These are phyloP conservation scores for Ostrea denselamellosa DNA, from an alignment of 1,140 invertebrate species.

Conservation along the genomic window DNA sequence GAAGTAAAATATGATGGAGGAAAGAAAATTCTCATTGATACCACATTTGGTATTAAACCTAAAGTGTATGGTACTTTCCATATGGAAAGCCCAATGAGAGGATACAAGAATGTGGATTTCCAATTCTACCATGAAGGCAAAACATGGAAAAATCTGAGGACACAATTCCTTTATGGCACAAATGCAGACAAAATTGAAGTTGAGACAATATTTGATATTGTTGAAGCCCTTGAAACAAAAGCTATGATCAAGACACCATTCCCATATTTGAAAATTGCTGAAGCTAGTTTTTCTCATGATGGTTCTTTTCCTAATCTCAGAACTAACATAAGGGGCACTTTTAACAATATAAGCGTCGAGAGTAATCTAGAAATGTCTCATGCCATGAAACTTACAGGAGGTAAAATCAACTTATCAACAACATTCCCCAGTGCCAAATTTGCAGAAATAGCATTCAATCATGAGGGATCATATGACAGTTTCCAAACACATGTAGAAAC, in stretches of 20 bases:
- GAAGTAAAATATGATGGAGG: slow-evolving; percentile 49
- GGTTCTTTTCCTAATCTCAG: slow-evolving; percentile 39
- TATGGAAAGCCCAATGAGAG: slow-evolving; percentile 59
- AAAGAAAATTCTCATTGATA: slow-evolving; percentile 52
- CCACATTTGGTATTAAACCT: slow-evolving; percentile 50
- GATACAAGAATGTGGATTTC: slow-evolving; percentile 60
- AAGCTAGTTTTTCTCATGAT: slow-evolving; percentile 51
- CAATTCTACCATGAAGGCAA: slow-evolving; percentile 57
- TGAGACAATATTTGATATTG: slow-evolving; percentile 53
- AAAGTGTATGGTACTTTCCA: slow-evolving; percentile 54
- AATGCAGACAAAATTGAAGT: slow-evolving; percentile 60
- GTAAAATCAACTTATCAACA: slow-evolving; percentile 45
- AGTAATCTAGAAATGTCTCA: slow-evolving; percentile 42
- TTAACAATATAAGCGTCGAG: slow-evolving; percentile 43
- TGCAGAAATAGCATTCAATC: slow-evolving; percentile 48
- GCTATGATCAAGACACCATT: slow-evolving; percentile 53
- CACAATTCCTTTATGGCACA: slow-evolving; percentile 59
- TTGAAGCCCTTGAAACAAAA: slow-evolving; percentile 44
- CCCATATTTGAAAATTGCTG: slow-evolving; percentile 44
- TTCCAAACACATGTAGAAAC: slow-evolving; percentile 47
- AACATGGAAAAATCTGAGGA: slow-evolving; percentile 55
- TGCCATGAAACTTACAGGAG: slow-evolving; percentile 34
- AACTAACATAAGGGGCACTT: slow-evolving; percentile 45
- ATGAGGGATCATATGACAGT: slow-evolving; percentile 37
- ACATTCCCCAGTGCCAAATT: slow-evolving; percentile 40